Evolutionary conservation across 2,113 vertebrate genomes (phyloP), one percentile per base, ranked within the genome.

Genomic region (Pteropus alecto): DNA sequence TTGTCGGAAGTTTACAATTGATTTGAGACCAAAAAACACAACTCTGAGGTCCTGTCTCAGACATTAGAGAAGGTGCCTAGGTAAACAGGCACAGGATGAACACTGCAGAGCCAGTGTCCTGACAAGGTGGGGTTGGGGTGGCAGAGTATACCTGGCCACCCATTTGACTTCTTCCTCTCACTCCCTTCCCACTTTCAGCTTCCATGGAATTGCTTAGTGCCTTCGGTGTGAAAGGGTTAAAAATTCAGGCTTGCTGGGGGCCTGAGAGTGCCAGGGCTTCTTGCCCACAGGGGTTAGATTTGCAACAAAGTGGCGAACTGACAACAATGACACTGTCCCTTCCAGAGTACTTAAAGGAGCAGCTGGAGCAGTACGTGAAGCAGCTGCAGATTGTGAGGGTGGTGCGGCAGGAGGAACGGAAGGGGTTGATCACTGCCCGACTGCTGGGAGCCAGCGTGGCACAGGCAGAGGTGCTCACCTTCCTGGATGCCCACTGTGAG

Each of bases 341-440:
- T 94, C 3, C 98, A 99, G 99, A 99, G 1, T 98, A 99, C 97
- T 97, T 99, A 81, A 99, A 99, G 98, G 97, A 97, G 2, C 97
- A 97, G 12, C 98, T 99, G 98, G 99, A 99, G 3, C 98, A 94
- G 68, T 99, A 98, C 2, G 99, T 99, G 95, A 97, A 97, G 92
- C 97, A 98, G 92, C 98, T 99, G 96, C 99, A 99, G 98, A 98
- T 99, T 1, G 99, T 99, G 74, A 98, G 95, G 1, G 99, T 99
- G 0, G 97, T 99, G 95, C 98, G 99, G 95, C 99, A 99, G 98
- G 28, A 0, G 48, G 99, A 99, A 96, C 98, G 99, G 93, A 99
- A 99, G 43, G 99, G 99, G n/a, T 98, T 99, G 93, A 99, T 99
- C 98, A 99, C 99, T 0, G 99, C 99, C 0, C 98, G 99, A 84